Evolutionary conservation across 2,888 invertebrate species (phyloP).

Genomic region (Linyphia triangularis): DNA sequence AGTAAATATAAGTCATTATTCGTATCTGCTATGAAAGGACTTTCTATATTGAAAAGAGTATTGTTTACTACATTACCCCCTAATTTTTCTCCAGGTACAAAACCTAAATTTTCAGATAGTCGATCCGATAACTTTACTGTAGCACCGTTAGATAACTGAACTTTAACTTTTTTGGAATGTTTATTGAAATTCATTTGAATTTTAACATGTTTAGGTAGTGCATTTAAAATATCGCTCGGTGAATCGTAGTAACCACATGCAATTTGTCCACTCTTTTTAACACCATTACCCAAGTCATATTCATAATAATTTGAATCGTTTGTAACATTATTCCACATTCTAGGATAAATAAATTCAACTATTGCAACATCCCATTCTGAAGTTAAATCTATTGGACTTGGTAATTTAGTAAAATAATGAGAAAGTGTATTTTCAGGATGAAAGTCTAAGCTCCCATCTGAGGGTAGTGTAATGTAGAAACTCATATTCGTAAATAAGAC

Average conservation of each 20-base stretch:
- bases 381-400: constrained; percentile 73
- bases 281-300: constrained; percentile 13
- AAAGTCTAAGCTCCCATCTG: constrained; percentile 7
- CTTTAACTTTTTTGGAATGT: not conserved
- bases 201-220: not conserved
- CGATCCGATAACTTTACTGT: not conserved
- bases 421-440: constrained; percentile 77
- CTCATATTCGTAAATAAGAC: not conserved
- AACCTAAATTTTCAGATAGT: constrained; percentile 14
- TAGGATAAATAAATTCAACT: constrained; percentile 75
- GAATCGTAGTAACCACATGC: constrained; percentile 18
- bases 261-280: not conserved
- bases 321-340: not conserved
- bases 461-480: constrained; percentile 30
- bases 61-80: not conserved
- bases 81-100: not conserved
- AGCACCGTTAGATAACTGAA: not conserved
- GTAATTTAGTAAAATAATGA: constrained; percentile 77
- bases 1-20: constrained; percentile 17
- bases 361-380: constrained; percentile 77
- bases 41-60: too few species aligned
- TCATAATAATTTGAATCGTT: not conserved
- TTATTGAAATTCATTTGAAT: not conserved
- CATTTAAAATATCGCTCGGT: constrained; percentile 7
- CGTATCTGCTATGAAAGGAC: constrained; percentile 16